Conservation (phyloP, 2,888 invertebrate species). For the Diaperis boleti region DNA sequence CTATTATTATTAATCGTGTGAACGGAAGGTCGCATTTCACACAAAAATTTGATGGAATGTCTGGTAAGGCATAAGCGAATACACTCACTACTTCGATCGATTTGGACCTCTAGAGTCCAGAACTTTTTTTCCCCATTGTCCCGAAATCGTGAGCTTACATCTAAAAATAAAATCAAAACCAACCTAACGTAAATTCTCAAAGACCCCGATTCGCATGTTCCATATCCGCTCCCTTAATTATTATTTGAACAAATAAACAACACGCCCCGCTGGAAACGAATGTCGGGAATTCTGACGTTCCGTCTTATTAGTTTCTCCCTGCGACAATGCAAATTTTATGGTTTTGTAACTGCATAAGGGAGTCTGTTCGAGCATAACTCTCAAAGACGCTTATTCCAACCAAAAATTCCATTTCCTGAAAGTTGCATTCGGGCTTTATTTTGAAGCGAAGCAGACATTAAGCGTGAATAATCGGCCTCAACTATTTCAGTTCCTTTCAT, state of each 20-base stretch:
- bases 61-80: too few relatives aligned
- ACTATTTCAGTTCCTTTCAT: constrained; percentile 28
- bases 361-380: constrained; percentile 1
- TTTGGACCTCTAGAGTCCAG: too few relatives aligned
- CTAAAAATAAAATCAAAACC: too few relatives aligned
- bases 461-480: constrained; percentile 23
- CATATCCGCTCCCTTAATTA: not conserved
- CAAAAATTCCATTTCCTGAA: constrained; percentile 31
- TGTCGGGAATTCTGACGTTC: constrained; percentile 6
- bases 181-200: too few relatives aligned
- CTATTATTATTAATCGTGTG: too few relatives aligned
- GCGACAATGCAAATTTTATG: constrained; percentile 21
- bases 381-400: constrained; percentile 21
- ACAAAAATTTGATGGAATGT: too few relatives aligned
- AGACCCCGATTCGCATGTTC: too few relatives aligned
- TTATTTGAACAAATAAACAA: constrained; percentile 19
- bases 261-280: constrained; percentile 4
- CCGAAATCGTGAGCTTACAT: too few relatives aligned
- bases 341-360: constrained; percentile 23
- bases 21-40: too few relatives aligned
- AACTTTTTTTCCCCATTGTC: too few relatives aligned
- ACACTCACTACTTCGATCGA: too few relatives aligned
- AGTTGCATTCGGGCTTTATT: constrained; percentile 30
- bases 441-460: constrained; percentile 16
- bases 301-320: constrained; percentile 10